Base-by-base conservation (phyloP, 2,888 invertebrate genomes). In the Troides helena region DNA sequence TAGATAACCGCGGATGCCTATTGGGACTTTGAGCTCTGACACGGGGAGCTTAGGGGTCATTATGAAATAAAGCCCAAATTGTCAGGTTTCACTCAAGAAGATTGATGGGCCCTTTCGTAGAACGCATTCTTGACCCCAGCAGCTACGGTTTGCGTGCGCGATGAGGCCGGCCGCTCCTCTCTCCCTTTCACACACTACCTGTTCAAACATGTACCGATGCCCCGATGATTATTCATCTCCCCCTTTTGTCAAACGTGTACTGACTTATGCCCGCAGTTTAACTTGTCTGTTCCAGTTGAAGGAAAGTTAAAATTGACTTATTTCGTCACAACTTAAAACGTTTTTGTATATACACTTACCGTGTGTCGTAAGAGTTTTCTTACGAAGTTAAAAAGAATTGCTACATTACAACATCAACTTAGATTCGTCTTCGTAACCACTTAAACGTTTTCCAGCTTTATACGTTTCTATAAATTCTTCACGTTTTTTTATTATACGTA, bases 201-300 rank as follows among this genome's bases (percentile, higher is more conserved):
- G 84, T 80, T 77, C 78, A 75, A 77, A 77, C 74, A 77, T 78
- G 78, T 76, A 81, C 76, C 81, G 77, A 76, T 77, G 76, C 80
- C 77, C 76, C 74, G 69, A 69, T 65, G 79, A 77, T 78, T 79
- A 83, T 77, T 82, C 82, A 81, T 81, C 77, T 77, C 75, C 58
- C 25, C 61, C 53, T 65, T 62, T 61, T 62, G 65, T 69, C 50
- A 58, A 65, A 65, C 67, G 56, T 69, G 57, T 68, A 43, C 75
- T 74, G 70, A 72, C 72, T 66, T 67, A 73, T 74, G 62, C 25
- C 25, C 30, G 39, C 61, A 61, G 30, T 50, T 62, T 39, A n/a
- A 65, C 63, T 50, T 50, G 30, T 36, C 63, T 50, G 36, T 50
- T 66, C 18, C 12, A 57, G 60, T 36, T 67, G 25, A 23, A n/a